phyloP scores from a whole-genome alignment of 2,113 vertebrate species.

The Suncus etruscus region DNA sequence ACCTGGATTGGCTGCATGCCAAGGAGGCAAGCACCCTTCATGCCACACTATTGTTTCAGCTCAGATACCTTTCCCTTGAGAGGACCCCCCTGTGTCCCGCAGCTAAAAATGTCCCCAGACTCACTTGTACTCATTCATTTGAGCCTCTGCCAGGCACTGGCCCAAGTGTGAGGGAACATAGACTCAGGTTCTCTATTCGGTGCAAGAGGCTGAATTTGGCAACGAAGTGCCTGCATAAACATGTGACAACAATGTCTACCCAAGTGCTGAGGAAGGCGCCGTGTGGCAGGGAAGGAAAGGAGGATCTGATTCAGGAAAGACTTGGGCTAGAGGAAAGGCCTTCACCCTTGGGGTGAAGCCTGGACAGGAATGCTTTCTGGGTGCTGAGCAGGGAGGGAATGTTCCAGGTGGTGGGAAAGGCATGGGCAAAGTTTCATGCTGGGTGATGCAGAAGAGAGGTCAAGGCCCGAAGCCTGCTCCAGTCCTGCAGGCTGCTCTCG shows the following conservation, averaged over 20 bases:
- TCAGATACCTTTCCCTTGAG: neutral
- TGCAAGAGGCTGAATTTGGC: neutral
- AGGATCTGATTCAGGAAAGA: no score
- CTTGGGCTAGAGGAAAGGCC: neutral
- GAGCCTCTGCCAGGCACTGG: neutral
- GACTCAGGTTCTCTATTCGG: neutral
- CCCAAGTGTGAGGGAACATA: neutral
- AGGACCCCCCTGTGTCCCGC: neutral
- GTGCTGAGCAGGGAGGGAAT: neutral
- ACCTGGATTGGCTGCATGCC: no score
- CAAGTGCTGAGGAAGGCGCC: neutral
- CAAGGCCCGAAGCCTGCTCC: fast-evolving
- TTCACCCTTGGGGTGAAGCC: neutral
- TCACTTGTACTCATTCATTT: neutral
- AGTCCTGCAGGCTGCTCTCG: no score
- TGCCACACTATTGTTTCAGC: neutral
- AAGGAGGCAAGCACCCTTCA: no score
- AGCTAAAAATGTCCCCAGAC: neutral
- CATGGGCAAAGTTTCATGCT: neutral
- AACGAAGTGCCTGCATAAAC: neutral
- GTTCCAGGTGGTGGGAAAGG: neutral
- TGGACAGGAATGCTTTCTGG: neutral
- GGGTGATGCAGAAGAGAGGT: no score
- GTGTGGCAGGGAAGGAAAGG: no score
- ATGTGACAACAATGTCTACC: neutral